Evolutionary conservation across 2,888 invertebrate species (phyloP), one percentile per base, ranked within the genome.

Genomic region (Cistogaster globosa): DNA sequence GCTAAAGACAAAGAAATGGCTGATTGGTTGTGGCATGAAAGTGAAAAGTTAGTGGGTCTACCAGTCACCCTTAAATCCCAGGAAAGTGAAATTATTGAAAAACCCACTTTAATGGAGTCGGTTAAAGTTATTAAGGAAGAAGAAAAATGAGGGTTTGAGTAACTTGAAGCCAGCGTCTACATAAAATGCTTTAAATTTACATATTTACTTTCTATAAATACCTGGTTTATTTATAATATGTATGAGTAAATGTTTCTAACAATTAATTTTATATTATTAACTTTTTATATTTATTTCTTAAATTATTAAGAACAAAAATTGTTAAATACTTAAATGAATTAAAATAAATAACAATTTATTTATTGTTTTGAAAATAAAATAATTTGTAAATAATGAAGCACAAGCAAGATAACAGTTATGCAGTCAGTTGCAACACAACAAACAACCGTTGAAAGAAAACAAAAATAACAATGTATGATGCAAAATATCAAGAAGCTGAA

Each of bases 21-120:
- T 1, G 92, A 93, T 45, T 94, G 94, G 91, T 91, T 96, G 14
- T 96, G 96, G 96, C 93, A 94, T 0, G 92, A 90, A 55, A 93
- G 93, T 78, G 92, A 92, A 80, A 90, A 90, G 68, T 84, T 91
- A 74, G 92, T 92, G 60, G 90, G 91, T 7, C 72, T 91, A 22
- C 88, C 89, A 4, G 88, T 87, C n/a, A 78, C 48, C n/a, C 42
- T 78, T 12, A 65, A 71, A 18, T n/a, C 51, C 22, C 42, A 80
- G 14, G 53, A 58, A 18, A 65, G 36, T 26, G 80, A 78, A 26
- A 63, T 67, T 26, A 26, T 26, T 8, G 82, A 80, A 22, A 79
- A 84, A 36, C 48, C 53, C 2, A 36, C 22, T 0, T 60, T 22
- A 14, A 79, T 85, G 78, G 85, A 85, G 55, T 58, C 82, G n/a